Percentiles rank a stretch among this genome's conserved stretches.
phyloP scores from a whole-genome alignment of 2,888 invertebrate genomes.

The Lutraria lutraria region DNA sequence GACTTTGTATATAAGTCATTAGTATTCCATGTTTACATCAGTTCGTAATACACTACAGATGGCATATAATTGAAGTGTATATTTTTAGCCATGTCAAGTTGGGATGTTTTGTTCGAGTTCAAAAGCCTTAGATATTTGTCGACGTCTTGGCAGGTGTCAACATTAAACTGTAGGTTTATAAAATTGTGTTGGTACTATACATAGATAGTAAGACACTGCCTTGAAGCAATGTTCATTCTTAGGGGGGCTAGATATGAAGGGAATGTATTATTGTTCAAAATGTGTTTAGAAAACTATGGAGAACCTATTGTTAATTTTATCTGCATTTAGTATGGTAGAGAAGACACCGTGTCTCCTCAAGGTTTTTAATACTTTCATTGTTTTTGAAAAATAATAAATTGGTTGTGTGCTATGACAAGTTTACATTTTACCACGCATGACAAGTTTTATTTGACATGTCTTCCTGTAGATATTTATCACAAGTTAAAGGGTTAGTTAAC shows the following conservation, averaged over 20 bases:
- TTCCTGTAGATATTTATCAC: too few relatives aligned
- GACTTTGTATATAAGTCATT: neutral
- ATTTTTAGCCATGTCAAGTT: conserved; percentile 37
- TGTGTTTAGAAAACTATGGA: too few relatives aligned
- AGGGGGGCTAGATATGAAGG: neutral
- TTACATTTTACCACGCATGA: too few relatives aligned
- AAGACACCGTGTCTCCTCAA: too few relatives aligned
- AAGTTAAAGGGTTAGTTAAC: too few relatives aligned
- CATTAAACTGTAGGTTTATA: neutral
- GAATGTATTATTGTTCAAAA: neutral
- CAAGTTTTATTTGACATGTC: too few relatives aligned
- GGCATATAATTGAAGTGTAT: conserved; percentile 20
- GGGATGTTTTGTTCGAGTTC: conserved; percentile 30
- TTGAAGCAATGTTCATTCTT: neutral
- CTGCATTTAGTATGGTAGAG: too few relatives aligned
- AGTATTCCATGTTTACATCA: neutral
- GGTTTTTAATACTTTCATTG: too few relatives aligned
- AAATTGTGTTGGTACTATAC: conserved; percentile 23
- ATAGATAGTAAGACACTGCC: neutral
- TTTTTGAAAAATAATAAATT: too few relatives aligned
- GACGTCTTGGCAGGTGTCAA: conserved; percentile 38
- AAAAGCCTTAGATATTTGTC: conserved; percentile 20
- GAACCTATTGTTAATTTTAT: too few relatives aligned
- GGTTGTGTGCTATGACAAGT: too few relatives aligned
- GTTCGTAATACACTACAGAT: neutral